Conservation (phyloP, 37 sponge, comb jelly and placozoan genomes). For the Geodia barretti region DNA sequence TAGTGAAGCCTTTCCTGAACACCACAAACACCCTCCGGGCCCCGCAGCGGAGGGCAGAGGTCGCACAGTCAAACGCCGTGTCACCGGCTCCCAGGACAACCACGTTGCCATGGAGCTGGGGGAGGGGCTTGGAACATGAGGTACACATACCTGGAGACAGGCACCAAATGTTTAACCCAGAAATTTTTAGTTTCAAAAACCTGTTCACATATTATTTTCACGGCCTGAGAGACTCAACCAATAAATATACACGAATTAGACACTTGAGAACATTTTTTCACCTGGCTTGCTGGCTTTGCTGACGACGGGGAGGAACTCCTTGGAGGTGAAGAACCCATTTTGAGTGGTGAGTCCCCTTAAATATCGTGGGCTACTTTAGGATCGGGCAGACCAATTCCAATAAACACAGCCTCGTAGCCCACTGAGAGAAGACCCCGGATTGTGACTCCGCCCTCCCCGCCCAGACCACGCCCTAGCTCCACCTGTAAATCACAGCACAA, state of each 20-base stretch:
- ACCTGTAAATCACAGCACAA: slow-evolving; percentile 63
- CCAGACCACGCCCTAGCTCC: slow-evolving; percentile 50
- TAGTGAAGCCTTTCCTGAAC: slow-evolving; percentile 95
- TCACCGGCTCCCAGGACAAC: slow-evolving; percentile 93
- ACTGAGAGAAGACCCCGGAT: slow-evolving; percentile 55
- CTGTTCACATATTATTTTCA: too few species aligned
- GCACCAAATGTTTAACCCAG: too few species aligned
- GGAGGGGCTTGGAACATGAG: slow-evolving; percentile 72
- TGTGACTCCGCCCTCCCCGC: slow-evolving; percentile 46
- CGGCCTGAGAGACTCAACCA: too few species aligned
- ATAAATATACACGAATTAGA: too few species aligned
- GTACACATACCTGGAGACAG: slow-evolving; percentile 81
- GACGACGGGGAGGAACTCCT: slow-evolving; percentile 87
- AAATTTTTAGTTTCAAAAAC: too few species aligned
- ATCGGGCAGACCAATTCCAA: slow-evolving; percentile 91
- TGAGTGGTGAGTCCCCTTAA: slow-evolving; percentile 44
- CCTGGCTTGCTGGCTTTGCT: slow-evolving; percentile 90
- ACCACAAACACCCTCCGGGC: slow-evolving; percentile 85
- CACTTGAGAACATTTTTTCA: slow-evolving; percentile 8
- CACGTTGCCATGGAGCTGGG: slow-evolving; percentile 70
- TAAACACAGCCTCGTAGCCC: slow-evolving; percentile 86
- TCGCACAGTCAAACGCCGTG: slow-evolving; percentile 98
- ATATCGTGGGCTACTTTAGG: slow-evolving; percentile 76
- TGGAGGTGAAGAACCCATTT: slow-evolving; percentile 91
- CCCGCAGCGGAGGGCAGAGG: slow-evolving; percentile 95